Evolutionary conservation across 2,797 vertebrate species (phyloP), one percentile per base, ranked within the genome.

Genomic region (Oreortyx pictus): DNA sequence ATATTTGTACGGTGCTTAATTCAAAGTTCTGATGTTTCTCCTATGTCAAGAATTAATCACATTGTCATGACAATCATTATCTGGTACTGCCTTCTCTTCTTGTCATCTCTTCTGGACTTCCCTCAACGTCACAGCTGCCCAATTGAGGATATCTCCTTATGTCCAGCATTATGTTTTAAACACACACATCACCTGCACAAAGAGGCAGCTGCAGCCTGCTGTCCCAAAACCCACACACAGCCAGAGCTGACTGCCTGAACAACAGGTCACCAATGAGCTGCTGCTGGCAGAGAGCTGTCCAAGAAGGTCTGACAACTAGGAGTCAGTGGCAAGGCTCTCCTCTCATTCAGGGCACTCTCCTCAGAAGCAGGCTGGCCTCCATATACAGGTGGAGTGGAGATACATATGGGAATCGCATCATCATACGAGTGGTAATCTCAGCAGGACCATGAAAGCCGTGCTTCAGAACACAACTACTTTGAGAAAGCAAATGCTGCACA

Each of bases 221-320:
- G 3, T 14, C 39, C 27, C n/a, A 41, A 60, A 72, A 52, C 5
- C 47, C 24, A 14, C 0, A 8, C 8, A 31, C 64, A 66, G 29
- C 33, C 60, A 73, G n/a, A 74, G 56, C 23, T 2, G 11, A 50
- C 1, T 20, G 31, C 14, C 60, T 41, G 49, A 50, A 29, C 20
- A 15, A 17, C 50, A 71, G 49, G 74, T 11, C 35, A 27, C 27
- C 35, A 49, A 22, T 23, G 27, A 74, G 39, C 44, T 79, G 22
- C 1, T 47, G 43, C 50, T 33, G 35, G 52, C 54, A 3, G 5
- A 70, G 35, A 47, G n/a, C 52, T 77, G 37, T 64, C n/a, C 49
- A 49, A 43, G 56, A 7, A 1, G 3, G 1, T 2, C 11, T n/a
- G 44, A 41, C 22, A 60, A 24, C 14, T 5, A 46, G 19, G 9